Percentiles rank a stretch among this genome's conserved stretches.
Conservation (phyloP, 2,113 vertebrate species). For the Nothoprocta pentlandii region DNA sequence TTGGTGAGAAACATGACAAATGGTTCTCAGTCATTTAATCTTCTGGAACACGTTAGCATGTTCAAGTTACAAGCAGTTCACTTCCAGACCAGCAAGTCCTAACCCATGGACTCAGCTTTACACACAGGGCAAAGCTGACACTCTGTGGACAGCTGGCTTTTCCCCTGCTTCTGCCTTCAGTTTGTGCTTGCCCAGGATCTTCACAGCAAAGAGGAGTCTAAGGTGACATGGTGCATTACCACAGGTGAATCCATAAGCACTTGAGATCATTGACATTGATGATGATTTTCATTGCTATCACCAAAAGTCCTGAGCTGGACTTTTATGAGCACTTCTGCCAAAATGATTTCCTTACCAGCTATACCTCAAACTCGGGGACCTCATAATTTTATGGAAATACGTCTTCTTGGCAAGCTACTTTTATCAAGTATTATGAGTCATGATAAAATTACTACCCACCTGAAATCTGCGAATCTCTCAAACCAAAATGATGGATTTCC, state of each 20-base stretch:
- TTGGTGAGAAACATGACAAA: background rate
- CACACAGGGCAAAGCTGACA: rapidly evolving
- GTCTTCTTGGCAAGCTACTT: conserved; percentile 34
- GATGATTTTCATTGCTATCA: background rate
- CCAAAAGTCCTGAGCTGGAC: background rate
- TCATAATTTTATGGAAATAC: background rate
- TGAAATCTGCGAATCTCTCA: conserved; percentile 19
- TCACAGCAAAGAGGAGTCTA: background rate
- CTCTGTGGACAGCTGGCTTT: background rate
- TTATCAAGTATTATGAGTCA: conserved; percentile 36
- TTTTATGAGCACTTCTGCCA: background rate
- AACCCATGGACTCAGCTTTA: rapidly evolving
- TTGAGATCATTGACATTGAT: background rate
- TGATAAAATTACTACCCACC: conserved; percentile 16
- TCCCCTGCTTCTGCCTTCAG: background rate
- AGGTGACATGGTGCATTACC: background rate
- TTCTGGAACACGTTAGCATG: background rate
- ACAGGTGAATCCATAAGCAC: background rate
- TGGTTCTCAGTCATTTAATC: background rate
- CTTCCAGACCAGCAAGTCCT: background rate
- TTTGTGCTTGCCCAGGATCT: background rate
- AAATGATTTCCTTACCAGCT: conserved; percentile 37
- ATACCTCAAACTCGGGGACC: background rate
- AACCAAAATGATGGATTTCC: background rate
- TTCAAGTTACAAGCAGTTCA: background rate